Conservation (phyloP, 2,113 vertebrate genomes). For the Grus americana region DNA sequence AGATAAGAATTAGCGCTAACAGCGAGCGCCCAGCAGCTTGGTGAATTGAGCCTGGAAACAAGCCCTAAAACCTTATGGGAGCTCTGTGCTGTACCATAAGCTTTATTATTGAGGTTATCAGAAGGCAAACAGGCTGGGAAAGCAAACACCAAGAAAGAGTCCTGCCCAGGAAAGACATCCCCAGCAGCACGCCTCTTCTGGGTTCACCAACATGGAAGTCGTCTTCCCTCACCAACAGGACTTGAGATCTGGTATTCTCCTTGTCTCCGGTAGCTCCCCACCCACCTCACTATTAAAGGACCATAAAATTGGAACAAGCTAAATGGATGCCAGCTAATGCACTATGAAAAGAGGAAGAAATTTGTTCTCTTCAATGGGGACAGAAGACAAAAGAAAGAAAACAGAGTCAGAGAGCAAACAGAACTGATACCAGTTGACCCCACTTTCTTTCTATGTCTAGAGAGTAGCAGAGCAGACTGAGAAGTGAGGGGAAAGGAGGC, state of each 20-base stretch:
- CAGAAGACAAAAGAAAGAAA: neutral
- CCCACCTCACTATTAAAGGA: neutral
- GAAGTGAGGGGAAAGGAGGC: neutral
- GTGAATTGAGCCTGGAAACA: neutral
- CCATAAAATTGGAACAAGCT: neutral
- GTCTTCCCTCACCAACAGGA: neutral
- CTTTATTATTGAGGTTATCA: neutral
- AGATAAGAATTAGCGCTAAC: neutral
- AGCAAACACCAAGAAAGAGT: neutral
- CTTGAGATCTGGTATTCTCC: neutral
- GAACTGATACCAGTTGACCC: neutral
- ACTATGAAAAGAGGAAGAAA: neutral
- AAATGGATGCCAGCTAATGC: neutral
- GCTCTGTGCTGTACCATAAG: neutral
- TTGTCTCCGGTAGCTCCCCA: neutral
- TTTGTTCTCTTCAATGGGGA: neutral
- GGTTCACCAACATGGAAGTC: neutral
- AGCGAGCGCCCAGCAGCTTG: neutral
- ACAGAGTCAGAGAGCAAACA: neutral
- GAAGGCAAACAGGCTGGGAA: neutral
- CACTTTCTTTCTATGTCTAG: neutral
- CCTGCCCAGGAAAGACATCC: neutral
- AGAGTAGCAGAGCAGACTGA: neutral
- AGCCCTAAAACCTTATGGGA: neutral
- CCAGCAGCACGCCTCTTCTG: neutral